These are phyloP conservation scores for Platycercus adscitus DNA, from an alignment of 2,113 vertebrate genomes.

Conservation along the genomic window DNA sequence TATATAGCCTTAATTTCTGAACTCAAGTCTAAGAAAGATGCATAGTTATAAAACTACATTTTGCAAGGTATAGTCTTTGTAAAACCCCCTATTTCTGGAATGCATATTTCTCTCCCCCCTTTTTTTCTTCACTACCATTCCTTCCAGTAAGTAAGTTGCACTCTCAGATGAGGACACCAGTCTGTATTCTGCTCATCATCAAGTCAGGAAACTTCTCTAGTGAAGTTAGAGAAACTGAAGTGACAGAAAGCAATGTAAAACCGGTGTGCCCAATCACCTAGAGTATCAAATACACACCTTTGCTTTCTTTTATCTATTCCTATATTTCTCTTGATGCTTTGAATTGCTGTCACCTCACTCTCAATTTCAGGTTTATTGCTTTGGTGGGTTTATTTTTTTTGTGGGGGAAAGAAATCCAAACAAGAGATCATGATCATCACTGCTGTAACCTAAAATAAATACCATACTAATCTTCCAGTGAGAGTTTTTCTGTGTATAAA, in stretches of 20 bases:
- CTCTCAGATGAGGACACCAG: neutral
- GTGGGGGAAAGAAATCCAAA: neutral
- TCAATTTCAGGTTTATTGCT: neutral
- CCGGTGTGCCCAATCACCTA: neutral
- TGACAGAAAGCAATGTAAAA: neutral
- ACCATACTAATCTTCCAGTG: neutral
- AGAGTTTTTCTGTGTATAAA: neutral
- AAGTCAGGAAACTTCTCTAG: neutral
- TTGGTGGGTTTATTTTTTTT: accelerated
- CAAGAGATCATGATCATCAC: neutral
- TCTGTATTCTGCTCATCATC: neutral
- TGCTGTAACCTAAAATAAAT: neutral
- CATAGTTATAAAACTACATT: neutral
- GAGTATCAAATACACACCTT: neutral
- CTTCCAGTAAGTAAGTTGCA: neutral
- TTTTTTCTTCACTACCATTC: neutral
- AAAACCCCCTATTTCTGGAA: neutral
- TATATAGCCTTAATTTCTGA: neutral
- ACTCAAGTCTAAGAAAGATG: neutral
- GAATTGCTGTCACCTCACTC: neutral
- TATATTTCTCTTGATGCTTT: neutral
- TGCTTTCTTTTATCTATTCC: neutral
- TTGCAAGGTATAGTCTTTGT: neutral
- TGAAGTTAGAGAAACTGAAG: neutral
- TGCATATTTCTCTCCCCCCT: neutral